These are phyloP conservation scores for Icerya purchasi DNA, from an alignment of 2,888 invertebrate genomes.

Conservation along the genomic window DNA sequence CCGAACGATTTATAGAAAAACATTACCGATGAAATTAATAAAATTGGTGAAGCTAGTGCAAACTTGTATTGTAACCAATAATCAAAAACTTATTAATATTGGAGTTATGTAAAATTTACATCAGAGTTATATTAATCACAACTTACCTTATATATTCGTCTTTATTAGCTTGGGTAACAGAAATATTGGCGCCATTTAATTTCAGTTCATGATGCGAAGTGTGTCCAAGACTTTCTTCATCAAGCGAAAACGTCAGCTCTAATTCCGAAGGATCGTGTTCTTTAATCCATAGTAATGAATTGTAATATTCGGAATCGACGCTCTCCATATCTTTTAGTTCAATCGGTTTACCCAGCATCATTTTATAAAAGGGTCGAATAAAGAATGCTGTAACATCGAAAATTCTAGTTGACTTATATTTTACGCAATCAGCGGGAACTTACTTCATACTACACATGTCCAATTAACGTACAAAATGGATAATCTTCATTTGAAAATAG, in stretches of 20 bases:
- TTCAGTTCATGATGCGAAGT: conserved; percentile 81
- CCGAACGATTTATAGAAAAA: no score
- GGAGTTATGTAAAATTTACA: no score
- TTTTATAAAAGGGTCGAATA: conserved; percentile 98
- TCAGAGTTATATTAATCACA: no score
- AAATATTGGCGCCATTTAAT: conserved; percentile 69
- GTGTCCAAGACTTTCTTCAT: conserved; percentile 91
- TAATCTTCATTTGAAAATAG: no score
- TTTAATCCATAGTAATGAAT: conserved; percentile 85
- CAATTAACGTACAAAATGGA: no score
- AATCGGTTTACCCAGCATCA: conserved; percentile 91
- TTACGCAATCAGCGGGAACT: no score
- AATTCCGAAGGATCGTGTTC: conserved; percentile 92
- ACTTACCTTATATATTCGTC: conserved; percentile 85
- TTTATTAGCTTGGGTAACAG: conserved; percentile 83
- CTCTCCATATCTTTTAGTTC: conserved; percentile 96
- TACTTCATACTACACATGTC: no score
- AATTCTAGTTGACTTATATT: no score
- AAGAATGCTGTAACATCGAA: conserved; percentile 86
- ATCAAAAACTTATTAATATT: no score
- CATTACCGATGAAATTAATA: no score
- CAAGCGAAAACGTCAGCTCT: conserved; percentile 84
- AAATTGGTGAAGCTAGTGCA: no score
- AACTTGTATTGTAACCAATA: no score
- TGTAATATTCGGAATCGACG: conserved; percentile 95